These are phyloP conservation scores for Nymphalis c-album DNA, from an alignment of 2,888 invertebrate genomes.

Conservation along the genomic window DNA sequence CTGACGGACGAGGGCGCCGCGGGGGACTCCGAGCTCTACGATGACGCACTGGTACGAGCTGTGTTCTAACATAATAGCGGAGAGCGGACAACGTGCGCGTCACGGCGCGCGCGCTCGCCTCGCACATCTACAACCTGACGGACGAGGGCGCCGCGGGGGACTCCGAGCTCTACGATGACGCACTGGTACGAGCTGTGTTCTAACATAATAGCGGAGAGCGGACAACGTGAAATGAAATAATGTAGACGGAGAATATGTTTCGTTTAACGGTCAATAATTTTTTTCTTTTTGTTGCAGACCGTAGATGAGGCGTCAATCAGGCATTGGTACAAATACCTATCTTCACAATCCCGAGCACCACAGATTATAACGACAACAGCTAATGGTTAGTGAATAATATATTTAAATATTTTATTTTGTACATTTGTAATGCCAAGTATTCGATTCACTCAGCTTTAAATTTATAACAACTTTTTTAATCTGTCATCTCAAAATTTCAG, in stretches of 20 bases:
- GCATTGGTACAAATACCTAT: constrained; percentile 88
- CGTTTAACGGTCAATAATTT: neutral
- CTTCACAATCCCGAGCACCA: constrained; percentile 87
- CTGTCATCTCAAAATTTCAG: no score
- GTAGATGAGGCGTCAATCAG: constrained; percentile 87
- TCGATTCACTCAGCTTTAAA: neutral
- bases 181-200: constrained; percentile 82
- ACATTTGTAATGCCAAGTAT: no score
- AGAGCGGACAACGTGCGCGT: constrained; percentile 86
- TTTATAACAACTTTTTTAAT: no score
- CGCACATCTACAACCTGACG: constrained; percentile 88
- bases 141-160: constrained; percentile 60
- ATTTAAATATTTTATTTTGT: neutral
- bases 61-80: no score
- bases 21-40: constrained; percentile 83
- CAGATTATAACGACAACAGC: constrained; percentile 81
- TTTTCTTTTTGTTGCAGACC: constrained; percentile 74
- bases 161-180: constrained; percentile 85
- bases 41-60: constrained; percentile 86
- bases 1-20: constrained; percentile 70
- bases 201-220: no score
- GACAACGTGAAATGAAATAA: no score
- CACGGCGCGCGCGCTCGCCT: constrained; percentile 92
- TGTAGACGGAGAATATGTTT: no score
- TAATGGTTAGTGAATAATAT: constrained; percentile 46